Percentiles rank a stretch among this genome's conserved stretches.
phyloP scores from a whole-genome alignment of 1,140 invertebrate genomes.

The Carposina sasakii region DNA sequence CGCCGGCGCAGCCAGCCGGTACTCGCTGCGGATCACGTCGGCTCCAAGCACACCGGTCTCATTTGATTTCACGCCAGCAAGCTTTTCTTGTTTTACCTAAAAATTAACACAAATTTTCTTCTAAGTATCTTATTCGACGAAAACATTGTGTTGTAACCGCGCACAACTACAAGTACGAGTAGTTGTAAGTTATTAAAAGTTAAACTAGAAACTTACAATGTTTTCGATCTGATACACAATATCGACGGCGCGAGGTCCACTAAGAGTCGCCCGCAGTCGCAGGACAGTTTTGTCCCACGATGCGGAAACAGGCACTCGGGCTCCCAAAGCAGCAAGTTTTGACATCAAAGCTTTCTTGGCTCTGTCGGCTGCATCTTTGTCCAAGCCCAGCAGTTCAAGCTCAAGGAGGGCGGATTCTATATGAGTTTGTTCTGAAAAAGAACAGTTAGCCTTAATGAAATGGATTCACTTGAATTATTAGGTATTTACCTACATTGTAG shows the following conservation, averaged over 20 bases:
- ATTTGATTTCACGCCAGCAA: constrained; percentile 44
- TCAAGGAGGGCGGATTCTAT: constrained; percentile 57
- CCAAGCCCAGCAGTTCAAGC: constrained; percentile 46
- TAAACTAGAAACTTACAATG: constrained; percentile 37
- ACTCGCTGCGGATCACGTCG: constrained; percentile 74
- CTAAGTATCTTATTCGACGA: too few species aligned
- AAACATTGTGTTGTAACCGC: too few species aligned
- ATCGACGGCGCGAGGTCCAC: constrained; percentile 47
- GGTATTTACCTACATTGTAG: too few species aligned
- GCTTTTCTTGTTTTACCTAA: constrained; percentile 74
- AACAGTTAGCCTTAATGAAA: too few species aligned
- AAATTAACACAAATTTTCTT: too few species aligned
- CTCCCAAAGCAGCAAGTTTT: constrained; percentile 39
- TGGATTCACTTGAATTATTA: too few species aligned
- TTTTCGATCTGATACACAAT: constrained; percentile 56
- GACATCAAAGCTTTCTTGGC: constrained; percentile 31
- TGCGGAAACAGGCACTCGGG: constrained; percentile 40
- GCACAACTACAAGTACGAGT: too few species aligned
- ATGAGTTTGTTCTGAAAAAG: constrained; percentile 47
- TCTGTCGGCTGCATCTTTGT: constrained; percentile 27
- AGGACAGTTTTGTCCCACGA: constrained; percentile 28
- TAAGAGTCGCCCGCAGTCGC: constrained; percentile 31
- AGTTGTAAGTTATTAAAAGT: too few species aligned
- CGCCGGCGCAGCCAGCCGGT: constrained; percentile 63
- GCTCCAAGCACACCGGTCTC: constrained; percentile 62